phyloP scores from a whole-genome alignment of 2,113 vertebrate species.

The Morone chrysops region DNA sequence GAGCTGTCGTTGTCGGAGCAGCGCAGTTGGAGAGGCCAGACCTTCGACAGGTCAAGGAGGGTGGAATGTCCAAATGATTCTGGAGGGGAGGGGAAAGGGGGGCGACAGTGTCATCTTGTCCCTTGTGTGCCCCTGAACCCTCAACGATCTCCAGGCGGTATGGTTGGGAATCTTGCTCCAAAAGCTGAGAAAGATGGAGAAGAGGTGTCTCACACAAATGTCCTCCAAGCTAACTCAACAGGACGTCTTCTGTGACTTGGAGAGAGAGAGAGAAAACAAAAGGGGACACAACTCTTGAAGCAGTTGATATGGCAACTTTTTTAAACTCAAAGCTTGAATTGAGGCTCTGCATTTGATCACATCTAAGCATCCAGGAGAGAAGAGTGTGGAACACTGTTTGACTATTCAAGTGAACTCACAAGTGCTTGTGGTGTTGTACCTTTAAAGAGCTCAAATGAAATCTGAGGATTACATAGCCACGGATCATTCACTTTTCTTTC shows the following conservation, averaged over 20 bases:
- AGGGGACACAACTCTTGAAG: constrained; percentile 78
- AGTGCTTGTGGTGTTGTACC: constrained; percentile 44
- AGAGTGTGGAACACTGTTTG: constrained; percentile 35
- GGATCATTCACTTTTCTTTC: constrained; percentile 59
- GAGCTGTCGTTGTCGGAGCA: constrained; percentile 72
- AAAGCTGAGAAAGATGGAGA: constrained; percentile 79
- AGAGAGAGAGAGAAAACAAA: constrained; percentile 53
- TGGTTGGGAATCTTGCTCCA: constrained; percentile 86
- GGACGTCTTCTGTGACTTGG: constrained; percentile 77
- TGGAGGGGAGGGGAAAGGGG: constrained; percentile 41
- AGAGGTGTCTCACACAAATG: constrained; percentile 84
- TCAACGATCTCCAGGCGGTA: constrained; percentile 69
- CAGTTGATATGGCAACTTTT: constrained; percentile 85
- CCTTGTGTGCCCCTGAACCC: constrained; percentile 68
- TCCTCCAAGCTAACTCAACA: constrained; percentile 76
- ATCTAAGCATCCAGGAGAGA: constrained; percentile 56
- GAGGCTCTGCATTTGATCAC: constrained; percentile 70
- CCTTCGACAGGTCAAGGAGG: constrained; percentile 68
- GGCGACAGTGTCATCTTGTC: constrained; percentile 60
- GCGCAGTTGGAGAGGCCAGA: constrained; percentile 71
- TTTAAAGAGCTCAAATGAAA: constrained; percentile 45
- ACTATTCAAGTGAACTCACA: constrained; percentile 54
- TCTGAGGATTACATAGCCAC: constrained; percentile 44
- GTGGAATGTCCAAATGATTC: constrained; percentile 57
- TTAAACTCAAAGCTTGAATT: constrained; percentile 91